Base-by-base conservation (phyloP, 2,113 vertebrate genomes). In the Erythrocercus mccallii region DNA sequence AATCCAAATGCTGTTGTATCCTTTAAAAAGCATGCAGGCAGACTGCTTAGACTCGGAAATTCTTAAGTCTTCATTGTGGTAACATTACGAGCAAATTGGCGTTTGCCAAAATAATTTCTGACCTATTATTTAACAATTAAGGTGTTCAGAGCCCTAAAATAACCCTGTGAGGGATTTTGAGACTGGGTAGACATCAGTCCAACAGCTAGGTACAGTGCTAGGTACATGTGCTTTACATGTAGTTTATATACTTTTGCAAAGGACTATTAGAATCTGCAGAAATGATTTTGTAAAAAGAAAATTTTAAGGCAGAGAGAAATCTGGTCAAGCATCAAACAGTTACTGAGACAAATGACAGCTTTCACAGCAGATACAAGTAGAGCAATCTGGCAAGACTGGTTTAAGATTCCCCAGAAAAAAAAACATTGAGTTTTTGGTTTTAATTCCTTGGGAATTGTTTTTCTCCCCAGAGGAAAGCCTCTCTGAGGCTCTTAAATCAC, bases 401-500 rank as follows among this genome's bases (percentile, higher is more conserved):
- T 62, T 42, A 78, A 71, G 35, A 7, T 58, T 56, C 31, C 11
- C n/a, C 33, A 70, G 60, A 40, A 54, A 12, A 44, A 81, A 31
- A 88, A 31, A 3, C 44, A 54, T 17, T 11, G 16, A 1, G 19
- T 66, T 50, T 77, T 77, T 50, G 3, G 1, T 35, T 45, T 57
- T 38, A 23, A 3, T 27, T 53, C 3, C 3, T 21, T 65, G 18
- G 20, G 9, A 42, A 15, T 5, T 42, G 11, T 25, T 40, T 40
- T 21, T 10, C 0, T 0, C 6, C 1, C 3, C 4, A 22, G 23
- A n/a, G 23, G 4, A 70, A 72, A 80, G 3, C 10, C 23, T 60
- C 22, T 4, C 3, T 68, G 53, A 56, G 16, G 4, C 19, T 90
- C 23, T 60, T 58, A 51, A 64, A 12, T 22, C 37, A 69, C 5